Base-by-base conservation (phyloP, 1,140 invertebrate genomes). In the Globodera ellingtonae region DNA sequence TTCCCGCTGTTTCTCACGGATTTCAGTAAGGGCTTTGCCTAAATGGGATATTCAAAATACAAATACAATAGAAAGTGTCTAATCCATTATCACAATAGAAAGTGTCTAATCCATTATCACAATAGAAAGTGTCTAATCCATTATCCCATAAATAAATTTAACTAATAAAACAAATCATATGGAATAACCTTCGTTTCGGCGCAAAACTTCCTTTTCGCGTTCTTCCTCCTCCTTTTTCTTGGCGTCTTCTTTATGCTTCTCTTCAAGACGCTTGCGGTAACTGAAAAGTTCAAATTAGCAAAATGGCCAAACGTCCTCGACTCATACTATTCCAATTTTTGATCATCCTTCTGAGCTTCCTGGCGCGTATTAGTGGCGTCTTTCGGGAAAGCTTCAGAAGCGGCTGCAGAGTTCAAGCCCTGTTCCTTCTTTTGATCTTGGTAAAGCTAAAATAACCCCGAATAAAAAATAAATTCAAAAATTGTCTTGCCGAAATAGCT, bases 381-480 rank as follows among this genome's bases (percentile, higher is more conserved):
- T 35, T 44, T 35, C 18, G 8, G 35, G 7, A 7, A 24, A 8
- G n/a, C 48, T 21, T 67, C 47, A 7, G 46, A 47, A 21, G 46
- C 18, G 6, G 66, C 3, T 56, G 6, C 9, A 6, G 47, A 18
- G 47, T 18, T n/a, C 10, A 82, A 5, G 35, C 70, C 44, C 1
- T 65, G 59, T 46, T 82, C 79, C 13, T 73, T 77, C 6, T 75
- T 18, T 65, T 82, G 81, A n/a, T 82, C 81, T 35, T 67, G 35
- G 70, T 69, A 82, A 5, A 82, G 50, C 81, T 82, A 83, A 83
- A 82, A 83, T 5, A 59, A 24, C 50, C 0, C 84, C 84, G 10
- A n/a, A 83, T 7, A 4, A 2, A 46, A 18, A 15, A 21, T 9
- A 47, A 79, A 8, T 50, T 0, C 9, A n/a, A 84, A 83, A 82